phyloP scores from a whole-genome alignment of 2,888 invertebrate species.

The Chrysomela aeneicollis region DNA sequence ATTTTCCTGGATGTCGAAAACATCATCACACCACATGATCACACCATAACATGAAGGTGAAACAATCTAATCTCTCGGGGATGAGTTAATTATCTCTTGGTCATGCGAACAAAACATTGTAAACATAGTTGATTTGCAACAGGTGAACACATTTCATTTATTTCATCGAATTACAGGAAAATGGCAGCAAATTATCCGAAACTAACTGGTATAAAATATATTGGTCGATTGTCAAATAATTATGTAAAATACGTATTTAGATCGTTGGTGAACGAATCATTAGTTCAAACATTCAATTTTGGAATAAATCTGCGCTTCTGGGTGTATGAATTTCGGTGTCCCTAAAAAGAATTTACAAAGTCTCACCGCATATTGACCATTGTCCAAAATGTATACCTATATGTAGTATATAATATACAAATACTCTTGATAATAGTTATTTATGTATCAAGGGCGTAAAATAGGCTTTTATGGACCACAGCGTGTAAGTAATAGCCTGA shows the following conservation, averaged over 20 bases:
- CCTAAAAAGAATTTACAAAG: no score
- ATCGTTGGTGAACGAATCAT: neutral
- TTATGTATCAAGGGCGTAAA: no score
- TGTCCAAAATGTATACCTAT: no score
- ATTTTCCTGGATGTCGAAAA: no score
- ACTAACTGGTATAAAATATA: constrained; percentile 5
- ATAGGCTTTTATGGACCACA: no score
- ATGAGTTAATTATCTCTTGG: neutral
- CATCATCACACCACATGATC: neutral
- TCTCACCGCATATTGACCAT: no score
- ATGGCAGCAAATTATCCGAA: neutral
- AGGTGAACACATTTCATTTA: constrained; percentile 18
- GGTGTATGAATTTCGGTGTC: neutral
- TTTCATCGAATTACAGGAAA: neutral
- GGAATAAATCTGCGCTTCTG: neutral
- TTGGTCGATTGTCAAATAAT: neutral
- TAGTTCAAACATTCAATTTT: neutral
- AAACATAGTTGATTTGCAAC: constrained; percentile 18
- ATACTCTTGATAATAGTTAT: no score
- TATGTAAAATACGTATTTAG: neutral
- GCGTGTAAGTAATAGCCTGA: no score
- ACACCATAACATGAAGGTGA: neutral
- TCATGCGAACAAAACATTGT: neutral
- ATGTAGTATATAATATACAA: no score
- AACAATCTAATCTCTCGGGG: neutral